phyloP scores from a whole-genome alignment of 2,888 invertebrate genomes.

The Perizoma flavofasciatum region DNA sequence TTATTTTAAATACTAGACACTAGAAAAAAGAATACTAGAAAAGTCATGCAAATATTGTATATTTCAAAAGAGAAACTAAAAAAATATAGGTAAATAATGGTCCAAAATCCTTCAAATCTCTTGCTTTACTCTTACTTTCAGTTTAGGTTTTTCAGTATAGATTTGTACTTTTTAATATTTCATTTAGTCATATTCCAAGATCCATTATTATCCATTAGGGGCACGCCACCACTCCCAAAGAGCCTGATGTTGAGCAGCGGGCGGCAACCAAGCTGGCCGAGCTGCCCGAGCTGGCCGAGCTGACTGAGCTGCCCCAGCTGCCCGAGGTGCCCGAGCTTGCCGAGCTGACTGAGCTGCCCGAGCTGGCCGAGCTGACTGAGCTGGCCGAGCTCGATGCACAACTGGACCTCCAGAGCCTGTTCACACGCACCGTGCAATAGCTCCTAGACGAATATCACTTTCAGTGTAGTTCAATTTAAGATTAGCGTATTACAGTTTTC shows the following conservation, averaged over 20 bases:
- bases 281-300: too few relatives aligned
- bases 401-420: not conserved
- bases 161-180: too few relatives aligned
- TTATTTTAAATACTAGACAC: not conserved
- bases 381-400: not conserved
- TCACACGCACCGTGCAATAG: constrained; percentile 1
- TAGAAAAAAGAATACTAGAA: too few relatives aligned
- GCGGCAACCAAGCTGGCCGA: too few relatives aligned
- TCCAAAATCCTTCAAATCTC: constrained; percentile 13
- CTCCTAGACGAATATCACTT: not conserved
- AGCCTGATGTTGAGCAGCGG: not conserved
- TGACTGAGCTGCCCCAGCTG: too few relatives aligned
- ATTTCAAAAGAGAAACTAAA: not conserved
- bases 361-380: not conserved
- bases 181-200: too few relatives aligned
- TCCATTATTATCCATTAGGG: constrained; percentile 21
- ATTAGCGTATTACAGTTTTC: too few relatives aligned
- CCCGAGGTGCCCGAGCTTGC: too few relatives aligned
- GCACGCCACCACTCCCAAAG: constrained; percentile 9
- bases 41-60: not conserved
- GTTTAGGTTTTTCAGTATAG: too few relatives aligned
- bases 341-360: not conserved
- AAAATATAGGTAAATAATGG: not conserved
- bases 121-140: too few relatives aligned
- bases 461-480: too few relatives aligned